Conservation (phyloP, 1,140 invertebrate species). For the Meteorus sp. region DNA sequence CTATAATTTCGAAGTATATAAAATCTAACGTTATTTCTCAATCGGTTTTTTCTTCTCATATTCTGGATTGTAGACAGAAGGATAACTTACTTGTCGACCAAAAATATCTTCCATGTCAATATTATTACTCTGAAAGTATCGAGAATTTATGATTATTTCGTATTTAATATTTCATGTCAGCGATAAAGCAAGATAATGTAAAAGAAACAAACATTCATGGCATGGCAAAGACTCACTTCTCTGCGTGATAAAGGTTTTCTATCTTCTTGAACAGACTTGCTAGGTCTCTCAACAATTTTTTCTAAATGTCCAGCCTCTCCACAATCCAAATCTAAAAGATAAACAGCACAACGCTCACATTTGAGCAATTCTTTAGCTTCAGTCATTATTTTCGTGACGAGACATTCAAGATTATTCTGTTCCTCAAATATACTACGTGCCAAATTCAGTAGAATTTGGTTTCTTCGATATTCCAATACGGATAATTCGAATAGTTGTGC, state of each 20-base stretch:
- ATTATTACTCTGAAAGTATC: slow-evolving; percentile 64
- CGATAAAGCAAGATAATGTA: neutral
- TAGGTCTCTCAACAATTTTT: slow-evolving; percentile 76
- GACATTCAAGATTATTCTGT: slow-evolving; percentile 88
- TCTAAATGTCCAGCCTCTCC: slow-evolving; percentile 84
- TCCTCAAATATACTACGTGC: slow-evolving; percentile 57
- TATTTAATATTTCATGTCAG: too few species aligned
- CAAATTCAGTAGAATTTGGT: slow-evolving; percentile 70
- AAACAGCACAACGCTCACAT: slow-evolving; percentile 90
- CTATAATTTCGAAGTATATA: too few species aligned
- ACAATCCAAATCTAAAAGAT: slow-evolving; percentile 82
- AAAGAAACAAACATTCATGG: neutral
- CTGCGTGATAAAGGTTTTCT: slow-evolving; percentile 69
- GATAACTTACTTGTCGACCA: slow-evolving; percentile 63
- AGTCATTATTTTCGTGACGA: slow-evolving; percentile 96
- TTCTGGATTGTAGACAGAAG: slow-evolving; percentile 10
- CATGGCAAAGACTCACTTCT: slow-evolving; percentile 56
- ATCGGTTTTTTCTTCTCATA: too few species aligned
- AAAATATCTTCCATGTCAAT: slow-evolving; percentile 71
- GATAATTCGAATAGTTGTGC: slow-evolving; percentile 95
- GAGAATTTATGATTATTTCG: too few species aligned
- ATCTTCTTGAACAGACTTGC: slow-evolving; percentile 60
- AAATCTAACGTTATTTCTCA: too few species aligned
- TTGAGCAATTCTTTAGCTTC: slow-evolving; percentile 90
- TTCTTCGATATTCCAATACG: slow-evolving; percentile 88